phyloP scores from a whole-genome alignment of 92 coral and sea anemone genomes.

The Epizoanthus illoricatus region DNA sequence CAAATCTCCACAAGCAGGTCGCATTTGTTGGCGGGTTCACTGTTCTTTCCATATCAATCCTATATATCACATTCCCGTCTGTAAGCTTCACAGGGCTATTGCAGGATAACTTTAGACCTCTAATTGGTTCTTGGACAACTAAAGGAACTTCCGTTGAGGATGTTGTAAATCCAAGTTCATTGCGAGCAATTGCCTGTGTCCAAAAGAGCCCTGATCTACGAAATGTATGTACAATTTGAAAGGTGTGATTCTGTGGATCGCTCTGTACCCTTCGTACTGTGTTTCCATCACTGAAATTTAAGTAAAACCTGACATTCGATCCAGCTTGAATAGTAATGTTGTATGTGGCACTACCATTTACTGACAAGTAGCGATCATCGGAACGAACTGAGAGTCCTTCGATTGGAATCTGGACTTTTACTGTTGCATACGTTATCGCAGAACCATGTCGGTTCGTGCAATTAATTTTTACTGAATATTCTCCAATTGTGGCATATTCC shows the following conservation, averaged over 20 bases:
- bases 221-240: constrained; percentile 18
- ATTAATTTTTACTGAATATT: constrained; percentile 21
- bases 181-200: constrained; percentile 32
- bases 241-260: background rate
- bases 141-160: background rate
- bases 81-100: constrained; percentile 45
- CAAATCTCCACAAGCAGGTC: constrained; percentile 70
- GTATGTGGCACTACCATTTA: constrained; percentile 25
- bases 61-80: constrained; percentile 23
- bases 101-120: constrained; percentile 28
- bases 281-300: constrained; percentile 38
- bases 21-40: constrained; percentile 55
- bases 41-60: background rate
- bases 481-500: constrained; percentile 41
- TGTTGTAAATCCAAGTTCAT: constrained; percentile 32
- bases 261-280: background rate
- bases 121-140: constrained; percentile 51
- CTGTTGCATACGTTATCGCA: background rate
- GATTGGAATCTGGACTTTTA: constrained; percentile 34
- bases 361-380: constrained; percentile 3
- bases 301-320: constrained; percentile 34
- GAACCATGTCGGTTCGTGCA: constrained; percentile 39
- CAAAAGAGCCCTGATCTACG: constrained; percentile 34
- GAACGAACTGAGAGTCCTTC: too few relatives aligned
- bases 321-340: constrained; percentile 38